Conservation (phyloP, 2,797 vertebrate genomes). For the Linurgus olivaceus region DNA sequence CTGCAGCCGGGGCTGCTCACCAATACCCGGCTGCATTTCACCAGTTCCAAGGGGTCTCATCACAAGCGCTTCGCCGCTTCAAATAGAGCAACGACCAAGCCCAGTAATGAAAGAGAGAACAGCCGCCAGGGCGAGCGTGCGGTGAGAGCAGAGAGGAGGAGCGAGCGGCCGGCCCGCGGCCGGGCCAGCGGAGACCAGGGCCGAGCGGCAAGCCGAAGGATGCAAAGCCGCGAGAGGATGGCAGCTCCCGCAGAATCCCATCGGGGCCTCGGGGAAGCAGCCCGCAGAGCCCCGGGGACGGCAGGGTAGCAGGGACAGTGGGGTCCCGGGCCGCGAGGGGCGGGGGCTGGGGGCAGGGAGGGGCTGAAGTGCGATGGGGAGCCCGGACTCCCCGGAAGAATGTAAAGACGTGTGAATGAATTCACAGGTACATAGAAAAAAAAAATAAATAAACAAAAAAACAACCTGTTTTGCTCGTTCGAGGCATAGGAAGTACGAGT, state of each 20-base stretch:
- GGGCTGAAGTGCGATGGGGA: not conserved
- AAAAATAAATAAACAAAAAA: no score
- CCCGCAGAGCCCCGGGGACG: not conserved
- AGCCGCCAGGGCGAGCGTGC: not conserved
- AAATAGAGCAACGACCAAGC: not conserved
- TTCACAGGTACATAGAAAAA: not conserved
- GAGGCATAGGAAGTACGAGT: not conserved
- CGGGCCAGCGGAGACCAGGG: not conserved
- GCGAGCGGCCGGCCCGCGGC: not conserved
- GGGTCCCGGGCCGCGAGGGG: no score
- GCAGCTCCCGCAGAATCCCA: not conserved
- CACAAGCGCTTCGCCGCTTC: not conserved
- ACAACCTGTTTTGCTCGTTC: not conserved
- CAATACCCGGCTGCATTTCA: not conserved
- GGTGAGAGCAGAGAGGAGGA: not conserved
- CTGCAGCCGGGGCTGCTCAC: not conserved
- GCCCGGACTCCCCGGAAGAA: not conserved
- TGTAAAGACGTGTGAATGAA: not conserved
- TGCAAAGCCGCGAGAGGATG: not conserved
- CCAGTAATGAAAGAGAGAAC: not conserved
- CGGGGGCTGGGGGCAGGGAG: no score
- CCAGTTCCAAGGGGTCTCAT: accelerated
- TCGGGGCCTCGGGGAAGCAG: not conserved
- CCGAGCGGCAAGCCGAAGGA: not conserved
- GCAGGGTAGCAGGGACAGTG: not conserved